Evolutionary conservation across 2,888 invertebrate species (phyloP), one percentile per base, ranked within the genome.

Genomic region (Stenoptilia bipunctidactyla): DNA sequence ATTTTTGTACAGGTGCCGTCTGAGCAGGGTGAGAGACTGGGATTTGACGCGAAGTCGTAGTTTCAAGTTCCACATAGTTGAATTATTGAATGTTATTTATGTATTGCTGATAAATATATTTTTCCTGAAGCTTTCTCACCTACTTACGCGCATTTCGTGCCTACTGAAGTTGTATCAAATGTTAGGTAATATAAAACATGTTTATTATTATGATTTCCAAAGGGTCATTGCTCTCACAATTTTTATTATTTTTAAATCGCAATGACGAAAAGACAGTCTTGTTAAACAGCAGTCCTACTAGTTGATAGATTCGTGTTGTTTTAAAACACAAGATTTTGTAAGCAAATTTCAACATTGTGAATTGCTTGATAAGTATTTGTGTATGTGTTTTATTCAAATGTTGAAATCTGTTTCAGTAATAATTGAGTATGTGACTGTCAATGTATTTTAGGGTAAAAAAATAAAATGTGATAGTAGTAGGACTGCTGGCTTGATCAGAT

Each of bases 81-180:
- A 59, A 59, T 61, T 64, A 54, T n/a, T n/a, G 63, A 62, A 62
- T 56, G 67, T 68, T 66, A 67, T 72, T 72, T 71, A 69, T 65
- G 61, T 50, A 49, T 53, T 53, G 66, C 64, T 66, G 67, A 57
- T 58, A 64, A 63, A 53, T 49, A 50, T 60, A 56, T 14, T 74
- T 76, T 74, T 74, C 65, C 56, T 69, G 61, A 60, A 68, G 75
- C 70, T 76, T n/a, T 73, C 66, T 72, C 70, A 66, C 64, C 56
- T 65, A 57, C 65, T 56, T n/a, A 61, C 45, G 66, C 60, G 68
- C 66, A 42, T 53, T 58, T 65, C 64, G 76, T 77, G 80, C 75
- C 79, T 79, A 67, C 66, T 58, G 62, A 68, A 70, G 53, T 56
- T 64, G 61, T 66, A 67, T 69, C 57, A 52, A 63, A 61, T 58